These are phyloP conservation scores for Brachyistius frenatus DNA, from an alignment of 2,113 vertebrate species.

Conservation along the genomic window DNA sequence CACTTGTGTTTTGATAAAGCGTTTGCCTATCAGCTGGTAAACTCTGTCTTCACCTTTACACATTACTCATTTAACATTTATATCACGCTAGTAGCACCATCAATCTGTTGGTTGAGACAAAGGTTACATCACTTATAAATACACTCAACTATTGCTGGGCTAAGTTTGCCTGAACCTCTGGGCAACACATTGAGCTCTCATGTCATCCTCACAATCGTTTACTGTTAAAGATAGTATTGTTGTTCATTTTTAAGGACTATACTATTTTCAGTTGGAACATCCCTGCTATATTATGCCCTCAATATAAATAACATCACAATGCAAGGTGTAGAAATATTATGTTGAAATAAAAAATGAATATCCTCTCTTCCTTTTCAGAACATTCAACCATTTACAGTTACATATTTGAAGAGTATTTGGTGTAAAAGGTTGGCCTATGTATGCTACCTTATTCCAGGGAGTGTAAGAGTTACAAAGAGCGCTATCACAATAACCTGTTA, in stretches of 20 bases:
- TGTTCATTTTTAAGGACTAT: background rate
- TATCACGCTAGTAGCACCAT: background rate
- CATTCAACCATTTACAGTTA: background rate
- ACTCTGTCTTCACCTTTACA: no score
- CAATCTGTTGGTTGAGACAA: background rate
- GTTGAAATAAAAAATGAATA: background rate
- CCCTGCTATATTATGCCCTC: no score
- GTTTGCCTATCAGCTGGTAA: background rate
- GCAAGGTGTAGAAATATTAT: background rate
- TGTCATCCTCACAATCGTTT: background rate
- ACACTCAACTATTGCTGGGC: background rate
- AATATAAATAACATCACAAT: background rate
- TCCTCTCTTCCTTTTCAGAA: background rate
- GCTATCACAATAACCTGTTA: background rate
- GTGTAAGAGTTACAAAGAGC: background rate
- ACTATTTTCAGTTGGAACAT: background rate
- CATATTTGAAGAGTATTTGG: background rate
- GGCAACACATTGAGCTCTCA: background rate
- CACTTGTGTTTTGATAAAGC: background rate
- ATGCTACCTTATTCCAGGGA: background rate
- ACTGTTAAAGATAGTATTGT: background rate
- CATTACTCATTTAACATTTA: no score
- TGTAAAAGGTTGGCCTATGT: background rate
- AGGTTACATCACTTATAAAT: background rate
- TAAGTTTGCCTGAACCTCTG: background rate